Evolutionary conservation across 2,113 vertebrate genomes (phyloP), one percentile per base, ranked within the genome.

Genomic region (Melanocharis versteri): DNA sequence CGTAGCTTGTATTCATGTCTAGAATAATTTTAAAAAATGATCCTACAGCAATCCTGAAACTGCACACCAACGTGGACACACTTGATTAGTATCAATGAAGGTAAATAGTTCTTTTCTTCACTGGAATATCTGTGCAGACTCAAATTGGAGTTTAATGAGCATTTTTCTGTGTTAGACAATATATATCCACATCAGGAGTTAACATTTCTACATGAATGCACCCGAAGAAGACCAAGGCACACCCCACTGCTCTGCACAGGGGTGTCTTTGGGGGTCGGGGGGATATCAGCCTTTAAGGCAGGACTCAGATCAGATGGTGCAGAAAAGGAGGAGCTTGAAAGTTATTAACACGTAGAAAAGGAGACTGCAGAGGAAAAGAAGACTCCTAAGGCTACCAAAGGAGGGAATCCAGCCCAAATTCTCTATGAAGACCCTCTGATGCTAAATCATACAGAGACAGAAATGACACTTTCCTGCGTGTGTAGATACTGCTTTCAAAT

Each of bases 381-480:
- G 57, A 48, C 27, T 4, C 4, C 12, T n/a, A 57, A 11, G 26
- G 20, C 80, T 47, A 15, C 30, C 11, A 37, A 5, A 50, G 71
- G 44, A 86, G 44, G 44, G 80, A 82, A 76, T 61, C 5, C 22
- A 69, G n/a, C 31, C 48, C 57, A 68, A 50, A 86, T 65, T 77
- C 61, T 77, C 10, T 53, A 24, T 37, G 31, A 86, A 71, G 56
- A 48, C 35, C 18, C 14, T 62, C 27, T 79, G 48, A 45, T 72
- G 61, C 11, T 60, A 28, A 75, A 68, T 68, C 53, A 54, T 23
- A 75, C 5, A 51, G 77, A 0, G 2, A 47, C 40, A 85, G 45
- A 68, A 90, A 65, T 13, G 12, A 13, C 15, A 30, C 21, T 75
- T 83, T 15, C 35, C 30, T 4, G 3, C 0, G 0, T 13, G 11